A percentile compares a stretch with the other conserved stretches of the same genome.
These are phyloP conservation scores for Drosophila ambigua DNA, from an alignment of 1,140 invertebrate species.

Conservation along the genomic window DNA sequence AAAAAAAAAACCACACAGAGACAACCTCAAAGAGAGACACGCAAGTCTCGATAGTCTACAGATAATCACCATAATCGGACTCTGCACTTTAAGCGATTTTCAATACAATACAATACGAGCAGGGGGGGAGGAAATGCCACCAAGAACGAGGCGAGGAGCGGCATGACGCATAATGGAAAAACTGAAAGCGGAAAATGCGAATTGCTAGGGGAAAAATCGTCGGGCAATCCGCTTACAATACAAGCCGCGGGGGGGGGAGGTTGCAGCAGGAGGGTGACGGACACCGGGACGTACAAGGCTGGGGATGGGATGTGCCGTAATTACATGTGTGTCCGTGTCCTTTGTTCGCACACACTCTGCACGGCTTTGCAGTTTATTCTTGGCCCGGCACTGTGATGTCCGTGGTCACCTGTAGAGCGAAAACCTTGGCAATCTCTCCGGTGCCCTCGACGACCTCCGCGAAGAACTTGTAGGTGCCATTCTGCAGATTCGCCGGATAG, in stretches of 20 bases:
- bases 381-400: conserved; percentile 15
- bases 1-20: conserved; percentile 1
- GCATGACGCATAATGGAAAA: conserved; percentile 74
- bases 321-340: conserved; percentile 39
- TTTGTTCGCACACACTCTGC: conserved; percentile 26
- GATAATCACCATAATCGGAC: conserved; percentile 81
- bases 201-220: conserved; percentile 29
- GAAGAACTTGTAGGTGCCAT: conserved; percentile 66
- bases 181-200: conserved; percentile 37
- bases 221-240: conserved; percentile 66
- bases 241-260: conserved; percentile 10
- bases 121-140: conserved; percentile 3
- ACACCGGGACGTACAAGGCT: too few species aligned
- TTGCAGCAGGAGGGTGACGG: neutral
- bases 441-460: conserved; percentile 56
- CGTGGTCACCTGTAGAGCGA: conserved; percentile 63
- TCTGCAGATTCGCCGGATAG: conserved; percentile 33
- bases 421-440: conserved; percentile 60
- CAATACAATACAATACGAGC: conserved; percentile 54
- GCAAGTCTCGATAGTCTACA: conserved; percentile 51
- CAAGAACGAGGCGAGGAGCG: conserved; percentile 7
- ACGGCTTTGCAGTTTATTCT: conserved; percentile 14
- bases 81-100: conserved; percentile 76
- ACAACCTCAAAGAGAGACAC: conserved; percentile 37
- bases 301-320: conserved; percentile 35